These are phyloP conservation scores for Lissonota sp. DNA, from an alignment of 2,888 invertebrate species.

Conservation along the genomic window DNA sequence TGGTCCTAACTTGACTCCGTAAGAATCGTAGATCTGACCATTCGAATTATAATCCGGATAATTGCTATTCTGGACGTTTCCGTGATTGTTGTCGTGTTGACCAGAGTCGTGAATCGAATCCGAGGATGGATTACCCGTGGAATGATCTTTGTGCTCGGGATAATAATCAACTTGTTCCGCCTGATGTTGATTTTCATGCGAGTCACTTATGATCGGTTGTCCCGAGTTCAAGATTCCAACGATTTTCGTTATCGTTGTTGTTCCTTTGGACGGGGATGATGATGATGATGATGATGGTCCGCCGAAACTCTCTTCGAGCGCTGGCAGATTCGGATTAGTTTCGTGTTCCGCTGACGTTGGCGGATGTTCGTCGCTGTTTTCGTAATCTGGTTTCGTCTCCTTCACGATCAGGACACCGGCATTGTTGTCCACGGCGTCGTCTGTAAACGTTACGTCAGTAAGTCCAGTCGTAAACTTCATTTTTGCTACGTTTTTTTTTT, in stretches of 20 bases:
- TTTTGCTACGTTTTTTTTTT: conserved; percentile 19
- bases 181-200: conserved; percentile 35
- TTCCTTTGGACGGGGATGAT: conserved; percentile 49
- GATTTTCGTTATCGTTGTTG: conserved; percentile 59
- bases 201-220: conserved; percentile 29
- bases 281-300: conserved; percentile 53
- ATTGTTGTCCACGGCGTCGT: conserved; percentile 72
- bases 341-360: conserved; percentile 35
- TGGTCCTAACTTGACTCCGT: conserved; percentile 48
- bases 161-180: conserved; percentile 51
- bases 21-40: conserved; percentile 51
- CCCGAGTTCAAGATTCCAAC: conserved; percentile 62
- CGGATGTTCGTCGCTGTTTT: conserved; percentile 32
- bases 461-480: conserved; percentile 69
- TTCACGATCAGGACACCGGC: conserved; percentile 82
- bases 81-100: conserved; percentile 28
- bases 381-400: conserved; percentile 72
- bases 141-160: conserved; percentile 53
- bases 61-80: conserved; percentile 11
- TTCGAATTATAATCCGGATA: conserved; percentile 46
- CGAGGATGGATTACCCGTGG: conserved; percentile 51
- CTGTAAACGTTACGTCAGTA: conserved; percentile 82
- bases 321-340: conserved; percentile 61
- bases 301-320: conserved; percentile 74
- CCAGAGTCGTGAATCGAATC: conserved; percentile 40